Conservation (phyloP, 1,140 invertebrate genomes). For the Arion vulgaris region DNA sequence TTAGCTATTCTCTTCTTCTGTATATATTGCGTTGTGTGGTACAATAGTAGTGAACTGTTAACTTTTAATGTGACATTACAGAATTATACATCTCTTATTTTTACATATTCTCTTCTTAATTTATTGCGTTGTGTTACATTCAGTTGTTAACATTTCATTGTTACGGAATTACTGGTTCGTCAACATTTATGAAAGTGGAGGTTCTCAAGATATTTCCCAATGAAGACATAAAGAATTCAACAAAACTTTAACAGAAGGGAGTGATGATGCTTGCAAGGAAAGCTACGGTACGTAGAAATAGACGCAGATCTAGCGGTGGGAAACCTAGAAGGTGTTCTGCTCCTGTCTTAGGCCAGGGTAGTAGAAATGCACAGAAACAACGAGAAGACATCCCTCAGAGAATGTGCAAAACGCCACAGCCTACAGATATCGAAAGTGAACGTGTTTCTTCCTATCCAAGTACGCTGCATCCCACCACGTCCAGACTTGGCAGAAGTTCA, state of each 20-base stretch:
- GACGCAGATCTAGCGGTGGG: slow-evolving; percentile 40
- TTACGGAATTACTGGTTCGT: no score
- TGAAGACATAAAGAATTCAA: no score
- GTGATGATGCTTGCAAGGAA: slow-evolving; percentile 41
- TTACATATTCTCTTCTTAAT: no score
- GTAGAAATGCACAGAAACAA: slow-evolving; percentile 1
- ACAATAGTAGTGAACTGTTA: no score
- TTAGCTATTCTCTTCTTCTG: no score
- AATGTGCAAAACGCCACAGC: slow-evolving; percentile 41
- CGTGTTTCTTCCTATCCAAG: background rate
- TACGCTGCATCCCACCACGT: background rate
- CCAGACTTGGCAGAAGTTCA: background rate
- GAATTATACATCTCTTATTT: no score
- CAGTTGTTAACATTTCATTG: no score
- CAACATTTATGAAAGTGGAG: no score
- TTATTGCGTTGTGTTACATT: no score
- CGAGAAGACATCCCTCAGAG: slow-evolving; percentile 34
- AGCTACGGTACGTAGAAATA: slow-evolving; percentile 38
- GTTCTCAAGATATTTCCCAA: no score
- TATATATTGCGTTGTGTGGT: no score
- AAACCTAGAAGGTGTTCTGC: slow-evolving; percentile 46
- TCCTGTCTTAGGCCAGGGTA: slow-evolving; percentile 40
- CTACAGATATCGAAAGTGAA: background rate
- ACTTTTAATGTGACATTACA: no score
- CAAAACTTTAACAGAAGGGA: background rate